Evolutionary conservation across 2,888 invertebrate genomes (phyloP).

Genomic region (Siphlonurus alternatus): DNA sequence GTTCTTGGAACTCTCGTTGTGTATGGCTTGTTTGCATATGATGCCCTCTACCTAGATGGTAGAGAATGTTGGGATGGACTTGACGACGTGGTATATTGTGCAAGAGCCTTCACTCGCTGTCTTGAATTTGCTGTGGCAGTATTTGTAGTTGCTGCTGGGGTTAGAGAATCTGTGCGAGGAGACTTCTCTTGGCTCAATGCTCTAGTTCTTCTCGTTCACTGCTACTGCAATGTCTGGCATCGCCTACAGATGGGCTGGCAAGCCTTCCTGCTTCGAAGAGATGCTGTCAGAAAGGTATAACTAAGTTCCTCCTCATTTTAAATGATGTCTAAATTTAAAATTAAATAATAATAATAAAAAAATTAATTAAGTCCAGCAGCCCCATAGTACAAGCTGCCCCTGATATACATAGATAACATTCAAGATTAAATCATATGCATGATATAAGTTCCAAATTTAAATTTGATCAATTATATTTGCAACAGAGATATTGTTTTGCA

Average conservation of each 20-base stretch:
- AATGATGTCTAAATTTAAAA: too few species aligned
- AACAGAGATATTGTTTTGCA: too few species aligned
- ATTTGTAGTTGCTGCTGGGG: slow-evolving; percentile 31
- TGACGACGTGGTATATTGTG: slow-evolving; percentile 32
- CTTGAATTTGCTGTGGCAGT: slow-evolving; percentile 33
- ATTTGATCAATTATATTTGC: too few species aligned
- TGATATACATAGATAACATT: too few species aligned
- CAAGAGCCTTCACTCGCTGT: slow-evolving; percentile 27
- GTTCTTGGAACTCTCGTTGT: slow-evolving; percentile 30
- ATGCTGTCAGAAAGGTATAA: slow-evolving; percentile 31
- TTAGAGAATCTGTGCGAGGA: slow-evolving; percentile 26
- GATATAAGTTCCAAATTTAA: too few species aligned
- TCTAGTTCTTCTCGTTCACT: slow-evolving; percentile 30
- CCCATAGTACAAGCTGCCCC: too few species aligned
- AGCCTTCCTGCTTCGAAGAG: slow-evolving; percentile 27
- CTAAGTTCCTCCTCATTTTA: too few species aligned
- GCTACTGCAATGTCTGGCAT: slow-evolving; percentile 35
- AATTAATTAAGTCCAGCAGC: too few species aligned
- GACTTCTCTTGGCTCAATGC: slow-evolving; percentile 30
- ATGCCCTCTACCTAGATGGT: slow-evolving; percentile 24
- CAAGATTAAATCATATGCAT: too few species aligned
- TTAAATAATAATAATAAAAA: too few species aligned
- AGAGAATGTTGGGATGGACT: slow-evolving; percentile 26
- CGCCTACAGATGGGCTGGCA: slow-evolving; percentile 30
- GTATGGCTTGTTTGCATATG: slow-evolving; percentile 31